Evolutionary conservation across 2,113 vertebrate species (phyloP), one percentile per base, ranked within the genome.

Genomic region (Noturus placidus): DNA sequence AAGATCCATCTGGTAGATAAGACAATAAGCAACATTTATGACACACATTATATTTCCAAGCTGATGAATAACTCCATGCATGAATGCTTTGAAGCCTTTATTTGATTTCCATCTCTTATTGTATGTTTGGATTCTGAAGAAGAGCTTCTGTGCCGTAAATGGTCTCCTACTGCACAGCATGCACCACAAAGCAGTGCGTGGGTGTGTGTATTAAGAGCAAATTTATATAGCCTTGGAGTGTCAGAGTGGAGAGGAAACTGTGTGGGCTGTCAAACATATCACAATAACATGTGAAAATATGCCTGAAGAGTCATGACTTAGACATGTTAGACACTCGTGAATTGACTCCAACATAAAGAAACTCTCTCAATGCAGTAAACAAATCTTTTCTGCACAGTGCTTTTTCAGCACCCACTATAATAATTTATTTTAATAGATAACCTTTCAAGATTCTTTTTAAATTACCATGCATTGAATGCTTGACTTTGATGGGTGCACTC

Each of bases 101-200:
- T 82, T 83, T 38, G 61, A 87, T 89, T 83, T 72, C 42, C 50
- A 22, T 61, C 38, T 35, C 67, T 70, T 67, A 70, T 82, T 87
- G 65, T 89, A 80, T 83, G 87, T 56, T 50, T 38, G 77, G 42
- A 19, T 82, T 84, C 87, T 87, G 67, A 83, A 77, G 67, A 83
- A 77, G 80, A 89, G 84, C 80, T 85, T 65, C 78, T 77, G 46
- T 19, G 30, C 69, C 38, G 74, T 63, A 82, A 74, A 61, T 56
- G 87, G 77, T 82, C 25, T 88, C 81, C 74, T 83, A 69, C 76
- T 79, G 70, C 92, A 87, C 92, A 92, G 92, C 91, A 89, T 89
- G 76, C 89, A 87, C 85, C 91, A 93, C 85, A 89, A 91, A 86
- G 65, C 78, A 87, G 46, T 54, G 82, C 80, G 82, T 88, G 72